Evolutionary conservation across 2,113 vertebrate species (phyloP), one percentile per base, ranked within the genome.

Genomic region (Rhinichthys klamathensis): DNA sequence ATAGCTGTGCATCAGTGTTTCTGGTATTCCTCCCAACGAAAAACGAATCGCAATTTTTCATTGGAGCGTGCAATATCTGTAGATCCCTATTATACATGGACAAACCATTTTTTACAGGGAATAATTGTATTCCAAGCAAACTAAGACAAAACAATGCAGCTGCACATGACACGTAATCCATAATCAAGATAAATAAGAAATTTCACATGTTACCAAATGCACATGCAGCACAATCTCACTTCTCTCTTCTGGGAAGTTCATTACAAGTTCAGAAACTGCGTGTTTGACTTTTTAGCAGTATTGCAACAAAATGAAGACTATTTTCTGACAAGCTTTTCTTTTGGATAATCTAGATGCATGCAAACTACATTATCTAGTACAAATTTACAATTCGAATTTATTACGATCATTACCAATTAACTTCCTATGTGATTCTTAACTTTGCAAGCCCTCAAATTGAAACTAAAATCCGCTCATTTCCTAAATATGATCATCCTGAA

Each of bases 71-170:
- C 58, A 76, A 82, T 85, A 74, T 67, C 78, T 82, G 61, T 18
- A 58, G 73, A 77, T 38, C 58, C 25, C 61, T 58, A 82, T 77
- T 75, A 35, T 67, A 86, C 73, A 77, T 69, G 65, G 73, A 35
- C 16, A 18, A 65, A 78, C 27, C 27, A n/a, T 54, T 77, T 86
- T 82, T 67, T 61, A 82, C 46, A 70, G 3, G 12, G 58, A 81
- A 72, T 21, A 30, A 76, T 75, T 46, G 35, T 44, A 41, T 65
- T 63, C 9, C 41, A n/a, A 18, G 21, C 25, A 11, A 30, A 16
- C 70, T 27, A 58, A 74, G 41, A 84, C 56, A 79, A 35, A 72
- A 23, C 60, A 63, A 27, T 11, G 60, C 35, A 72, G 58, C 11
- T n/a, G 51, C 21, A 23, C 11, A 38, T 58, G 51, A 49, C 72